These are phyloP conservation scores for Mormyrops boulengeri DNA, from an alignment of 2,797 vertebrate species.

Conservation along the genomic window DNA sequence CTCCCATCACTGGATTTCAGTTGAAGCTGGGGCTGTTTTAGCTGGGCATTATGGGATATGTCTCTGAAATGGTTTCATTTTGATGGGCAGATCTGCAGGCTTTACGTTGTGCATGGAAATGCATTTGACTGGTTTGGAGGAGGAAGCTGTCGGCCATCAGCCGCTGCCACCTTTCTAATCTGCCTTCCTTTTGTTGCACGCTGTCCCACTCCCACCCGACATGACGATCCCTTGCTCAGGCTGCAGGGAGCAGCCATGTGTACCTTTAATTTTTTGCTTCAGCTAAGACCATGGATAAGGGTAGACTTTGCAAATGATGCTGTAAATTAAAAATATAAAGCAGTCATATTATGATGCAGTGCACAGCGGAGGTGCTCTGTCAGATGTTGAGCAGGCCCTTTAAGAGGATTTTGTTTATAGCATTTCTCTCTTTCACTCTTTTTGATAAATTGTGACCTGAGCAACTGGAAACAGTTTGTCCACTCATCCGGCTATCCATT, in stretches of 20 bases:
- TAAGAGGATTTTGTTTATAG: background rate
- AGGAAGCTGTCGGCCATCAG: background rate
- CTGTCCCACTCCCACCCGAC: conserved; percentile 29
- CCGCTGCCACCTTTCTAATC: background rate
- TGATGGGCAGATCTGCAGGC: background rate
- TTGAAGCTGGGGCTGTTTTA: background rate
- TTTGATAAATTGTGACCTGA: background rate
- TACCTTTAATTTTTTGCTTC: conserved; percentile 56
- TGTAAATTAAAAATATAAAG: conserved; percentile 12
- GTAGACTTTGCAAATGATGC: conserved; percentile 10
- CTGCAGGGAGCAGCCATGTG: conserved; percentile 49
- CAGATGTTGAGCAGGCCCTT: background rate
- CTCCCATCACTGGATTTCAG: background rate
- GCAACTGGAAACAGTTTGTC: background rate
- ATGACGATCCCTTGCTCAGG: conserved; percentile 29
- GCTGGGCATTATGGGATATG: background rate
- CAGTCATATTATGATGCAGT: background rate
- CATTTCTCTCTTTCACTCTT: background rate
- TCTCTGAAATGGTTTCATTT: background rate
- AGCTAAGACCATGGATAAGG: background rate
- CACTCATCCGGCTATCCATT: background rate
- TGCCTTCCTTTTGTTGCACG: background rate
- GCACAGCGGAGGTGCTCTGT: background rate
- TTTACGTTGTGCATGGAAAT: background rate
- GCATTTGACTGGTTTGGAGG: background rate